Evolutionary conservation across 2,113 vertebrate species (phyloP).

Genomic region (Daubentonia madagascariensis): DNA sequence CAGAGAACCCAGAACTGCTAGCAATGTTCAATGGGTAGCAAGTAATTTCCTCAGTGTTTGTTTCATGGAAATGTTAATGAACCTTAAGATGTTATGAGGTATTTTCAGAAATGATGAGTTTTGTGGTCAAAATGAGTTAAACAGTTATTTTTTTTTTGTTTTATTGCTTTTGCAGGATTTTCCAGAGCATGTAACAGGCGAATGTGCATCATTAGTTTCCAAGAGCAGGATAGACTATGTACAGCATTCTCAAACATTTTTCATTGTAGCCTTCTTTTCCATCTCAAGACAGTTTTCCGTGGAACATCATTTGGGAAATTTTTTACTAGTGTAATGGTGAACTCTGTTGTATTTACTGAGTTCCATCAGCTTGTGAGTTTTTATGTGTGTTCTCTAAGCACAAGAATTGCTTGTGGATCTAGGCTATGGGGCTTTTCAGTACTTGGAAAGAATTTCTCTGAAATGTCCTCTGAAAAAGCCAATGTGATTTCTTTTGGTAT

Average conservation of each 20-base stretch:
- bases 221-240: not conserved
- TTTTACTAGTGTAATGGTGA: not conserved
- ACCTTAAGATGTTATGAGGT: not conserved
- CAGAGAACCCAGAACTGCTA: not conserved
- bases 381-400: not conserved
- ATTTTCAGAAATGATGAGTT: constrained; percentile 19
- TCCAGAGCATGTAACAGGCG: not conserved
- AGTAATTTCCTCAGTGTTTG: not conserved
- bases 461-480: not conserved
- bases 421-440: not conserved
- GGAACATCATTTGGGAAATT: not conserved
- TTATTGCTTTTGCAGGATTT: not conserved
- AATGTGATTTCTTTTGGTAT: not conserved
- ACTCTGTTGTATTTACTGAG: not conserved
- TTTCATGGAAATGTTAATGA: not conserved
- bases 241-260: not conserved
- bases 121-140: not conserved
- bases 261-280: not conserved
- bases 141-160: not conserved
- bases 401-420: not conserved
- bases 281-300: not conserved
- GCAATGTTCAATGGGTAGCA: not conserved
- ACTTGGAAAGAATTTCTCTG: not conserved
- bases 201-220: not conserved
- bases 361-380: not conserved